Base-by-base conservation (phyloP, 2,888 invertebrate genomes). In the Molorchus minor region DNA sequence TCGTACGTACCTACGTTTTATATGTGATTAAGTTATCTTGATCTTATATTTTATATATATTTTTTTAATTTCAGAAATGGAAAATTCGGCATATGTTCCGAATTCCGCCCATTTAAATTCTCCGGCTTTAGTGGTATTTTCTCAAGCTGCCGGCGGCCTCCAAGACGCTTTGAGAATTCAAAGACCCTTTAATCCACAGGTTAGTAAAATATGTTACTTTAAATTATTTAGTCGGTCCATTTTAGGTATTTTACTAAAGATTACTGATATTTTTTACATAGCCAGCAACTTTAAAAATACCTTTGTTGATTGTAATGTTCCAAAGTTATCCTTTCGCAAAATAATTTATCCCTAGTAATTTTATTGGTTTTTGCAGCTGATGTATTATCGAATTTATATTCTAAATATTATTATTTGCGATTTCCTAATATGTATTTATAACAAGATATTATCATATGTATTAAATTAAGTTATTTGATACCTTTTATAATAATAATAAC, bases 151-250 rank as follows among this genome's bases (percentile, higher is more conserved):
- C 79, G 88, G 88, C 75, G 88, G 88, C 76, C 84, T 89, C 80
- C 87, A 88, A 79, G 89, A 90, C 83, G 88, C 89, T 71, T 83
- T 89, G 73, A 84, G 89, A 81, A 88, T 89, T 82, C 89, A 89
- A 82, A 85, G 89, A 80, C 89, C 89, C 74, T 89, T 89, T 82
- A 88, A 88, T 82, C 84, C 87, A 78, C 87, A 88, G 86, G 88
- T 88, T 81, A 82, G 73, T 69, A 16, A 44, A 52, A 29, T 53
- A 25, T 40, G 46, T 13, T 36, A 33, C 17, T 25, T 46, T 46
- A 19, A 25, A 1, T 13, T 43, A n/a, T 36, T 15, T 36, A 36
- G 16, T 36, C 16, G 10, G n/a, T 15, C 19, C 17, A 41, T 20
- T 25, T 41, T 41, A 40, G 40, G 40, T 5, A 19, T 4, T 25